Base-by-base conservation (phyloP, 2,797 vertebrate genomes). In the Darevskia nairensis region DNA sequence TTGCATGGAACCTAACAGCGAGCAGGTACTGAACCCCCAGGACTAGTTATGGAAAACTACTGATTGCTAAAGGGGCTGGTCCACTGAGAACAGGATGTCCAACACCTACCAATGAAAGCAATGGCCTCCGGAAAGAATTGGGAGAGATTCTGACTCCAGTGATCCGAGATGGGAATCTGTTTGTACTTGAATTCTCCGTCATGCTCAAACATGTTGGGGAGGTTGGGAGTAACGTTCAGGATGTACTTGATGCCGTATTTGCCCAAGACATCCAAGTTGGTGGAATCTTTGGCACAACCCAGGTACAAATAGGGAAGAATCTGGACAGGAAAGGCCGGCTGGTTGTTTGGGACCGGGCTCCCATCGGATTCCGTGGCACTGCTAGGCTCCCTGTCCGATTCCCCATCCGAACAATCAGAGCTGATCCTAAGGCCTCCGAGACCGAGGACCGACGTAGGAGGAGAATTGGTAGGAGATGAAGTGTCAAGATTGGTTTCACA, bases 61-160 rank as follows among this genome's bases (percentile, higher is more conserved):
- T 90, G 90, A 93, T 92, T 44, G 88, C 0, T 77, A 88, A 79
- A 82, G 85, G 80, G 82, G 64, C 79, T 76, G 87, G 92, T 94
- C 86, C 90, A 80, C 90, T 91, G 93, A 25, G n/a, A 82, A 82
- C 46, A 81, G 76, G 76, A 86, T 77, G 78, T 69, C 90, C 87
- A 84, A 72, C 92, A 97, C 98, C 98, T 96, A 99, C 99, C 99
- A 41, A 99, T 99, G 96, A 99, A 99, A 93, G 98, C 98, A 96
- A 99, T 99, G 97, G 99, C 99, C 96, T 99, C 99, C 0, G 99
- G 99, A 96, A 99, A 99, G 96, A 99, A 99, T 97, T 99, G 99
- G 0, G 99, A 99, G 90, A 99, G 98, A 95, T 99, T 99, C 96
- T 99, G 99, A 97, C 99, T 99, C 98, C 99, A 99, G 97, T 99